Conservation (phyloP, 2,888 invertebrate species). For the Julus scandinavius region DNA sequence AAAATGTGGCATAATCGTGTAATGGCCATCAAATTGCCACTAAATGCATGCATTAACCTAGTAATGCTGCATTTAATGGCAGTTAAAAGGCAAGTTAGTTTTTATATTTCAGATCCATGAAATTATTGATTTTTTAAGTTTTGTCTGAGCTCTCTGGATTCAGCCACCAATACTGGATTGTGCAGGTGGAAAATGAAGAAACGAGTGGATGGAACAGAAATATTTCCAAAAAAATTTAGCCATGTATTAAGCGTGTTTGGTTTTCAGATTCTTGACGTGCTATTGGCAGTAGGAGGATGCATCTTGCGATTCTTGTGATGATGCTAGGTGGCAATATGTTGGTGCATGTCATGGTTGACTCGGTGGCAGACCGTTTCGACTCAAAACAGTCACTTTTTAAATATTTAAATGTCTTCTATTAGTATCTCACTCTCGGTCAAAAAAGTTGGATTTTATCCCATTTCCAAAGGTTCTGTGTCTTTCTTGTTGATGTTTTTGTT, state of each 20-base stretch:
- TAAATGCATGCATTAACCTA: not conserved
- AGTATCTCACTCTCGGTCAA: slow-evolving; percentile 30
- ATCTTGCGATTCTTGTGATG: slow-evolving; percentile 41
- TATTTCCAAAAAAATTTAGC: slow-evolving; percentile 27
- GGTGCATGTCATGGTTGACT: slow-evolving; percentile 47
- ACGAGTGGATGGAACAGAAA: slow-evolving; percentile 25
- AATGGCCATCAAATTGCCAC: not conserved
- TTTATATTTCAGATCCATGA: not conserved
- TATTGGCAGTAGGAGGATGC: slow-evolving; percentile 34
- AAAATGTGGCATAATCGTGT: not conserved
- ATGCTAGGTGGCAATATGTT: slow-evolving; percentile 40
- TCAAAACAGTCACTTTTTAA: slow-evolving; percentile 35
- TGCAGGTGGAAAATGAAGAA: slow-evolving; percentile 28
- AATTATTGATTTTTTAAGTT: not conserved
- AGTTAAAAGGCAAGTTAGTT: not conserved
- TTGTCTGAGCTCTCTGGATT: slow-evolving; percentile 7
- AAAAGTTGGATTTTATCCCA: slow-evolving; percentile 20
- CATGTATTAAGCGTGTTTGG: slow-evolving; percentile 4
- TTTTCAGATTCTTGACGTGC: slow-evolving; percentile 20
- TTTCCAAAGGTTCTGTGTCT: slow-evolving; percentile 33
- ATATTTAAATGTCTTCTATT: slow-evolving; percentile 40
- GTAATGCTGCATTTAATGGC: not conserved
- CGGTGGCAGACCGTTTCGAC: slow-evolving; percentile 12
- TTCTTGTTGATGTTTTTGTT: slow-evolving; percentile 20
- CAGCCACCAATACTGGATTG: slow-evolving; percentile 11